Conservation (phyloP, 2,797 vertebrate species). For the Hypotaenidia okinawae region DNA sequence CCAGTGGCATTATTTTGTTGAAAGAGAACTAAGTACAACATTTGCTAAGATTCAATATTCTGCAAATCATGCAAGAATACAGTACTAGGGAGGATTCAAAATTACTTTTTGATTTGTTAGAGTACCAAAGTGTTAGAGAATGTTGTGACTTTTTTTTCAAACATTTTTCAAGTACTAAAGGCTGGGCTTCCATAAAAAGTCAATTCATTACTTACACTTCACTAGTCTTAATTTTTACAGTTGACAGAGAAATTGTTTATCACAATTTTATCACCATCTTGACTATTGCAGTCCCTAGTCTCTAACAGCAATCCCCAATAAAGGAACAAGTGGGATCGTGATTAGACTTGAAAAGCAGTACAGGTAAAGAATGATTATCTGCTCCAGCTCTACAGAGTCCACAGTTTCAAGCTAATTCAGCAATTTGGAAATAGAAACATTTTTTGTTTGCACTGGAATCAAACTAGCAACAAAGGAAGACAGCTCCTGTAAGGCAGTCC, state of each 20-base stretch:
- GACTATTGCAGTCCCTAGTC: neutral
- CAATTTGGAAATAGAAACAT: neutral
- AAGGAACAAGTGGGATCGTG: neutral
- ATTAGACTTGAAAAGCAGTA: neutral
- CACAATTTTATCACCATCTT: neutral
- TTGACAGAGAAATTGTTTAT: neutral
- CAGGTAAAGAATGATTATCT: neutral
- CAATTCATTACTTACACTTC: neutral
- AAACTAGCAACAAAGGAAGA: neutral
- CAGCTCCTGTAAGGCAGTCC: neutral
- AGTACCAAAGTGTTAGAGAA: neutral
- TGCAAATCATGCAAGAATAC: neutral
- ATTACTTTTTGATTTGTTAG: neutral
- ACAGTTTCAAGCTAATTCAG: neutral
- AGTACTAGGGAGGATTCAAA: neutral
- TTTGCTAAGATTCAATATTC: neutral
- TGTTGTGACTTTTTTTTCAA: neutral
- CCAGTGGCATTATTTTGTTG: neutral
- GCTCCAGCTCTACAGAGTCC: neutral
- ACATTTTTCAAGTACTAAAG: neutral
- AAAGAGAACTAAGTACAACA: neutral
- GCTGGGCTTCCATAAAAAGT: neutral
- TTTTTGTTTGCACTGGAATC: neutral
- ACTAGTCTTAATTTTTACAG: neutral
- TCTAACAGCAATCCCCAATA: neutral